Conservation (phyloP, 2,797 vertebrate genomes). For the Pangasius larnaudii region DNA sequence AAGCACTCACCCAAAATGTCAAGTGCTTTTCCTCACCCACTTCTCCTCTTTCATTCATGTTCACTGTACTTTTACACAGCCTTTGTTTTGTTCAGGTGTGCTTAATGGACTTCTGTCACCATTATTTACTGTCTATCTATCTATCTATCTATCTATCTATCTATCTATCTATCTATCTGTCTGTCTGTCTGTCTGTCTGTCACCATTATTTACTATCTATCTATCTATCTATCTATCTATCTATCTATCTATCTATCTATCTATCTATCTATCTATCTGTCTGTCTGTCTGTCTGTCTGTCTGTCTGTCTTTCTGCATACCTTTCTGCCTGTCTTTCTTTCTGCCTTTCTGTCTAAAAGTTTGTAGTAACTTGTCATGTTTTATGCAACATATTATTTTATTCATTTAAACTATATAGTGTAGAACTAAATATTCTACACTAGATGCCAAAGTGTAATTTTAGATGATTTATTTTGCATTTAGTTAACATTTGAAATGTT, state of each 20-base stretch:
- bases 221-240: neutral
- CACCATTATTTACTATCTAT: constrained; percentile 13
- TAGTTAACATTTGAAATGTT: neutral
- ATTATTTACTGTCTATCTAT: constrained; percentile 14
- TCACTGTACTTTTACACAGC: neutral
- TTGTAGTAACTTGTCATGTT: neutral
- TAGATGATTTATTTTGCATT: neutral
- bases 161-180: neutral
- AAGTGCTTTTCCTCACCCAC: constrained; percentile 33
- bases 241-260: neutral
- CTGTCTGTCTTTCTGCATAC: neutral
- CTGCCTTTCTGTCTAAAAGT: neutral
- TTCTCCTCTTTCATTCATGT: neutral
- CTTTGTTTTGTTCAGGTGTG: neutral
- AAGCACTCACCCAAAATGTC: constrained; percentile 28
- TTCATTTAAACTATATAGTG: neutral
- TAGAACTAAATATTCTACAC: neutral
- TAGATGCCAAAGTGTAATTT: neutral
- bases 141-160: neutral
- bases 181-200: neutral
- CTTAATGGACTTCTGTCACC: neutral
- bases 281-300: neutral
- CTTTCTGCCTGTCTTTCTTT: neutral
- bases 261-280: neutral
- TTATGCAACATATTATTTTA: neutral